These are phyloP conservation scores for Calliphora vomitoria DNA, from an alignment of 2,888 invertebrate genomes.

Conservation along the genomic window DNA sequence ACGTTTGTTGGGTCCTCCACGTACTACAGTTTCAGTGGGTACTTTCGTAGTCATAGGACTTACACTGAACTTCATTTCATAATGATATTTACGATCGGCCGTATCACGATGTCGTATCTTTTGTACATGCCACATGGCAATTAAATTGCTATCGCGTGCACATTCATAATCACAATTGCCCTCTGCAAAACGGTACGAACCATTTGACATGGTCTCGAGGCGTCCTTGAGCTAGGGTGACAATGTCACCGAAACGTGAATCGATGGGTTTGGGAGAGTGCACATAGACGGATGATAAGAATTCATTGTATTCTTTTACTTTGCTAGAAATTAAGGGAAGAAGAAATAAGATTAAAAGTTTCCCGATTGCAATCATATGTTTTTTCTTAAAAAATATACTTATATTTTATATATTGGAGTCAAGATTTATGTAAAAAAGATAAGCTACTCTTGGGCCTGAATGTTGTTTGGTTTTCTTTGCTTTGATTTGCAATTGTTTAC, in stretches of 20 bases:
- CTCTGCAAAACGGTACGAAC: constrained; percentile 86
- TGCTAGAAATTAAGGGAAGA: constrained; percentile 64
- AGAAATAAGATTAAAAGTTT: too few species aligned
- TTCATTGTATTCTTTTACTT: constrained; percentile 80
- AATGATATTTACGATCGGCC: constrained; percentile 85
- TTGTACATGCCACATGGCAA: constrained; percentile 89
- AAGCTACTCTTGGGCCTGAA: too few species aligned
- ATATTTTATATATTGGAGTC: too few species aligned
- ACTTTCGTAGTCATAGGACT: constrained; percentile 82
- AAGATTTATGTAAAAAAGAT: too few species aligned
- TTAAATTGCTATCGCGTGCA: constrained; percentile 83
- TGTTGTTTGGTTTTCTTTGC: too few species aligned
- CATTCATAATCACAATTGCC: constrained; percentile 77
- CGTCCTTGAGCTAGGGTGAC: constrained; percentile 88
- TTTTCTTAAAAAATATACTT: too few species aligned
- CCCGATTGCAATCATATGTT: too few species aligned
- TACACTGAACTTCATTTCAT: constrained; percentile 89
- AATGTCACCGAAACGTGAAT: constrained; percentile 87
- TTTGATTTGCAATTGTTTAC: too few species aligned
- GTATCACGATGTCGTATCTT: constrained; percentile 88
- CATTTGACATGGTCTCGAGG: constrained; percentile 85
- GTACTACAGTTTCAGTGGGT: constrained; percentile 60
- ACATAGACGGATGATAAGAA: constrained; percentile 81
- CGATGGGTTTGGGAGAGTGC: constrained; percentile 70
- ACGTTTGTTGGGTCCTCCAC: constrained; percentile 65